Conservation (phyloP, 1,140 invertebrate genomes). For the Amphibalanus amphitrite region DNA sequence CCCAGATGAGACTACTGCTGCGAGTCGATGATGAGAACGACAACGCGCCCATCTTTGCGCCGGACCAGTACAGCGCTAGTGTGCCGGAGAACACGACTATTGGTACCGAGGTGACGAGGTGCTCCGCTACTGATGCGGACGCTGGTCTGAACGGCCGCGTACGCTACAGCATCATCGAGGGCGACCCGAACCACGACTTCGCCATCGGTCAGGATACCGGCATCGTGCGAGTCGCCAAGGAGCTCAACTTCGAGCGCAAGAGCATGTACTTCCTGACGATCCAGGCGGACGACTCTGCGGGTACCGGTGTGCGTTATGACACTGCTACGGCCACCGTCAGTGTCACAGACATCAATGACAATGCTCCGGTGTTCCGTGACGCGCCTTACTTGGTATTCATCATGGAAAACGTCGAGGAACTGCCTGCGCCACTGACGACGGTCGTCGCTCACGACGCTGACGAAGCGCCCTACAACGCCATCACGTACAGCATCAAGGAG, state of each 20-base stretch:
- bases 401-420: conserved; percentile 52
- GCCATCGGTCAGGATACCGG: conserved; percentile 77
- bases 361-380: conserved; percentile 73
- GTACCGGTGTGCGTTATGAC: conserved; percentile 31
- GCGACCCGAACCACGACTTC: conserved; percentile 78
- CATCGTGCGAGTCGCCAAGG: conserved; percentile 69
- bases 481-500: conserved; percentile 80
- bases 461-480: conserved; percentile 70
- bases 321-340: conserved; percentile 42
- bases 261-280: conserved; percentile 63
- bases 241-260: conserved; percentile 77
- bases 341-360: conserved; percentile 87
- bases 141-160: conserved; percentile 72
- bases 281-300: conserved; percentile 71
- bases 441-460: conserved; percentile 76
- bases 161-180: conserved; percentile 68
- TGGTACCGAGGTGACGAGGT: conserved; percentile 70
- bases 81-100: conserved; percentile 85
- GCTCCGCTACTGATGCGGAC: conserved; percentile 81
- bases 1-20: conserved; percentile 48
- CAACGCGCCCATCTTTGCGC: conserved; percentile 78
- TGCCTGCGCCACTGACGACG: conserved; percentile 51
- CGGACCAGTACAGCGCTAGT: conserved; percentile 64
- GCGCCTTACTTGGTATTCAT: conserved; percentile 80
- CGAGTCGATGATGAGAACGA: conserved; percentile 80